These are phyloP conservation scores for Cosmopolites sordidus DNA, from an alignment of 2,888 invertebrate species.

Conservation along the genomic window DNA sequence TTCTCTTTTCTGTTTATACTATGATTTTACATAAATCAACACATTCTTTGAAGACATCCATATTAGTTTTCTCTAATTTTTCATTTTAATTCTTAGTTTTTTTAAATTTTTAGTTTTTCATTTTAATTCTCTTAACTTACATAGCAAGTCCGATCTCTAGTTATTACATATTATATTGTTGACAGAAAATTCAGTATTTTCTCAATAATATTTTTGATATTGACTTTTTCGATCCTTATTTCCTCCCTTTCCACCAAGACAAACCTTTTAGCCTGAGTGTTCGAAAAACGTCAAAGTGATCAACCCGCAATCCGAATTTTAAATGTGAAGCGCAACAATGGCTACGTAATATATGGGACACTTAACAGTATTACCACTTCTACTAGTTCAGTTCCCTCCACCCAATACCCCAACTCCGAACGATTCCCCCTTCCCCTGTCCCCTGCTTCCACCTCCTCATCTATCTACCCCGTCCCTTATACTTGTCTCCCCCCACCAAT, in stretches of 20 bases:
- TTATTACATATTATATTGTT: no score
- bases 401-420: constrained; percentile 6
- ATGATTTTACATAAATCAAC: no score
- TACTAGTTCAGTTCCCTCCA: constrained; percentile 12
- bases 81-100: no score
- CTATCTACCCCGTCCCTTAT: not conserved
- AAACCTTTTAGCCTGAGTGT: constrained; percentile 1
- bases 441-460: constrained; percentile 1
- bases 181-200: no score
- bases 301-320: constrained; percentile 18
- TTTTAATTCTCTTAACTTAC: no score
- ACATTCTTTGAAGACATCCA: no score
- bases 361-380: constrained; percentile 44
- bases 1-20: no score
- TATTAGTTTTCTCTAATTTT: no score
- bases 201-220: no score
- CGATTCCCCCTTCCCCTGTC: not conserved
- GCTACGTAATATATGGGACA: constrained; percentile 44
- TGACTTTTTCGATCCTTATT: no score
- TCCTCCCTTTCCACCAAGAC: not conserved
- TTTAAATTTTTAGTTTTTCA: no score
- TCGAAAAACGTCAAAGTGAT: constrained; percentile 12
- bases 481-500: constrained; percentile 4
- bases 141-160: no score
- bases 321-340: constrained; percentile 37